These are phyloP conservation scores for Epinephelus moara DNA, from an alignment of 2,113 vertebrate species.

Conservation along the genomic window DNA sequence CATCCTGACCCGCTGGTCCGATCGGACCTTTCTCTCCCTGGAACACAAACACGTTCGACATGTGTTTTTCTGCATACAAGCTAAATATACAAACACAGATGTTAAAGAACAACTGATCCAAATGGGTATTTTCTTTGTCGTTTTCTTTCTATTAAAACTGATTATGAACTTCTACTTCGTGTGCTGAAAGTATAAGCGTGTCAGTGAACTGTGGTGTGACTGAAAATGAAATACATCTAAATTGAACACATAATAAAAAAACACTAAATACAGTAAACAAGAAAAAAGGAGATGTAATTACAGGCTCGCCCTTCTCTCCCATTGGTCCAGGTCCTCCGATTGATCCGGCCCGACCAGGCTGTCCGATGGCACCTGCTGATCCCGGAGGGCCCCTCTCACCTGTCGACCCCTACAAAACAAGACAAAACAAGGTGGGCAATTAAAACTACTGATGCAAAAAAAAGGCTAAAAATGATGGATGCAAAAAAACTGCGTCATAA, in stretches of 20 bases:
- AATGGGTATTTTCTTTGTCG: too few species aligned
- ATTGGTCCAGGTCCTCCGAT: conserved; percentile 91
- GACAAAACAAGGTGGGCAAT: background rate
- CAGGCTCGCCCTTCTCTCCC: conserved; percentile 96
- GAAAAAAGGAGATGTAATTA: conserved; percentile 75
- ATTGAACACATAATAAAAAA: background rate
- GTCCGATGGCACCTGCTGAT: conserved; percentile 92
- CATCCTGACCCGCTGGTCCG: conserved; percentile 83
- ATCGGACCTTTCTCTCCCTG: conserved; percentile 85
- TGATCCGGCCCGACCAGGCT: conserved; percentile 91
- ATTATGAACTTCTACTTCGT: background rate
- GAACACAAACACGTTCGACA: conserved; percentile 42
- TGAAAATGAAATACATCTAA: background rate
- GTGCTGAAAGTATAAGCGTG: background rate
- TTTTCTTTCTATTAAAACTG: background rate
- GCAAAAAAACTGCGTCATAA: background rate
- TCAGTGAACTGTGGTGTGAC: background rate
- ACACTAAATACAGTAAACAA: background rate
- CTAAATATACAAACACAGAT: background rate
- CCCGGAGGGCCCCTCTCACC: conserved; percentile 94
- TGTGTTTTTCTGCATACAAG: background rate
- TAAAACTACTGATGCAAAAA: background rate
- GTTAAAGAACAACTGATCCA: background rate
- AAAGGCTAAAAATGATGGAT: background rate
- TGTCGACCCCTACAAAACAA: conserved; percentile 86